These are phyloP conservation scores for Choreutis nemorana DNA, from an alignment of 2,888 invertebrate genomes.

Conservation along the genomic window DNA sequence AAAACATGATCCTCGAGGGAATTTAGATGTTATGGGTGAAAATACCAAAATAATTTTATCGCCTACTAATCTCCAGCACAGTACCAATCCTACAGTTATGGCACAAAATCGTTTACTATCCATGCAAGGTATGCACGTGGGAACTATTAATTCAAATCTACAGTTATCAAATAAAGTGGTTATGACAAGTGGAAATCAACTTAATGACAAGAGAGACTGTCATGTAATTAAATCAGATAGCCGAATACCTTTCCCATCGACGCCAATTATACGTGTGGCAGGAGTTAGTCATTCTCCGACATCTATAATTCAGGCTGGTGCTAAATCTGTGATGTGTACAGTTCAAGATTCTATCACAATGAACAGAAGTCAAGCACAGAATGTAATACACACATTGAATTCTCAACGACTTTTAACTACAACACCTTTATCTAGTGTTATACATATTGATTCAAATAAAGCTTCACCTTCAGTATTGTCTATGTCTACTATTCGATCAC, in stretches of 20 bases:
- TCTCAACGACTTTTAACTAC: conserved; percentile 40
- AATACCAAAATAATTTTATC: conserved; percentile 50
- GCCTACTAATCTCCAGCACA: conserved; percentile 38
- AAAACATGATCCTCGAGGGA: conserved; percentile 31
- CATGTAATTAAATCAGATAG: conserved; percentile 35
- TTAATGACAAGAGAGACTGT: conserved; percentile 43
- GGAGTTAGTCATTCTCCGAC: conserved; percentile 31
- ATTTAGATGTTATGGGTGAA: conserved; percentile 34
- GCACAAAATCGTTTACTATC: conserved; percentile 54
- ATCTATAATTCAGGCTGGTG: conserved; percentile 37
- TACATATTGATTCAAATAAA: conserved; percentile 42
- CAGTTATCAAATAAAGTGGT: conserved; percentile 46
- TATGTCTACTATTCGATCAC: conserved; percentile 38
- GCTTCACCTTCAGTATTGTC: conserved; percentile 41
- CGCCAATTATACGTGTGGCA: conserved; percentile 45
- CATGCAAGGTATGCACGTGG: conserved; percentile 47
- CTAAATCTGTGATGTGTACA: conserved; percentile 36
- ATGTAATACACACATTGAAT: conserved; percentile 47
- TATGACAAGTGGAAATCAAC: conserved; percentile 31
- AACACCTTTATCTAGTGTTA: conserved; percentile 32
- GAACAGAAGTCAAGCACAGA: conserved; percentile 34
- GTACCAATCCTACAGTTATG: conserved; percentile 44
- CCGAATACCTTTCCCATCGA: conserved; percentile 27
- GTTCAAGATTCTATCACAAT: conserved; percentile 31
- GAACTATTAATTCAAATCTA: conserved; percentile 35